Percentiles rank a stretch among this genome's conserved stretches.
Evolutionary conservation across 2,113 vertebrate genomes (phyloP).

Genomic region (Python bivittatus): DNA sequence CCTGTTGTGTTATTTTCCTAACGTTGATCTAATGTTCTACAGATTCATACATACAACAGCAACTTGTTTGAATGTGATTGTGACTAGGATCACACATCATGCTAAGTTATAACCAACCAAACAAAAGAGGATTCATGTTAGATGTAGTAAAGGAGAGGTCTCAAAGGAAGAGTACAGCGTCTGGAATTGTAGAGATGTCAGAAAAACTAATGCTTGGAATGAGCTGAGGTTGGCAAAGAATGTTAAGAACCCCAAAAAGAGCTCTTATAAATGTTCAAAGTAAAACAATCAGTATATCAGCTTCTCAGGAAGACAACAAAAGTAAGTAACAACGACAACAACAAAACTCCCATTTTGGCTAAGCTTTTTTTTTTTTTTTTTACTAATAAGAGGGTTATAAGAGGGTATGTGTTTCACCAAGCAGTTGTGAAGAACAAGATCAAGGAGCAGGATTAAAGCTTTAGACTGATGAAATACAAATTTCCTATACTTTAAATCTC

Average conservation of each 20-base stretch:
- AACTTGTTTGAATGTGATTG: background rate
- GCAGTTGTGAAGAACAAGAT: background rate
- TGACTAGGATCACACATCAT: background rate
- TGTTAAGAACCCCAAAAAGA: background rate
- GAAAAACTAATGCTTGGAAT: too few relatives aligned
- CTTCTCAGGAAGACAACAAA: background rate
- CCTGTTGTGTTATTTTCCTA: background rate
- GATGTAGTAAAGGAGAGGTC: background rate
- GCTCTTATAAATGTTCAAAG: background rate
- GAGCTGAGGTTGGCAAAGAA: too few relatives aligned
- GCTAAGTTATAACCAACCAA: background rate
- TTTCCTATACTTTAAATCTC: background rate
- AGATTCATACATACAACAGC: background rate
- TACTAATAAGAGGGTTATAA: background rate
- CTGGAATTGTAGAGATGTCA: background rate
- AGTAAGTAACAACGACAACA: too few relatives aligned
- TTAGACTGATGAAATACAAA: background rate
- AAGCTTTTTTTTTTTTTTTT: background rate
- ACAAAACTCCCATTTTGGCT: background rate
- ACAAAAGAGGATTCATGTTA: background rate
- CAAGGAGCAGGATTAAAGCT: background rate
- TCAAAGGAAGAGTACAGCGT: background rate
- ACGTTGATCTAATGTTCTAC: background rate
- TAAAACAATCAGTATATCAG: background rate
- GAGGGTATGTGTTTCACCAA: background rate